Evolutionary conservation across 2,113 vertebrate genomes (phyloP), one percentile per base, ranked within the genome.

Genomic region (Petromus typicus): DNA sequence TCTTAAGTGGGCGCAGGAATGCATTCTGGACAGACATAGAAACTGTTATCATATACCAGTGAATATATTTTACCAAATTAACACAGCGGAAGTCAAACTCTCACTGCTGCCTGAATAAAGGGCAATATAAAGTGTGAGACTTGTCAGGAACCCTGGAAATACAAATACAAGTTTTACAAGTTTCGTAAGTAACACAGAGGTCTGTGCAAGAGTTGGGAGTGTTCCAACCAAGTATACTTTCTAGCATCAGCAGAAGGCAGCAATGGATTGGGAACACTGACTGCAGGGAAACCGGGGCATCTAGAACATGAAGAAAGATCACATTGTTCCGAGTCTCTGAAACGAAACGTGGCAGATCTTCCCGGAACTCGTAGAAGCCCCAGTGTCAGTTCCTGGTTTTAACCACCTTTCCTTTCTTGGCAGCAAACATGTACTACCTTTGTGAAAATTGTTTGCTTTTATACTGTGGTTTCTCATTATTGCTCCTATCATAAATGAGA

Each of bases 401-500:
- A 63, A 56, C 43, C 64, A 79, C 67, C 82, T 86, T 69, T 61
- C 40, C 34, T 75, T 76, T 87, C 37, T 71, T 76, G 23, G 34
- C 37, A 93, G 76, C 45, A 94, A 82, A 45, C 48, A 86, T 7
- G 30, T 61, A 75, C 66, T 73, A 67, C 71, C 67, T 94, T 94
- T 86, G 57, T 71, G 69, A 80, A 85, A 76, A 69, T 34, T 30
- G 6, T 76, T 82, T 56, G 43, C 87, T 95, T 97, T 93, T 64
- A 92, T 78, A 73, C 76, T 89, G 73, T 73, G 48, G 22, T 79
- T 91, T 56, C 73, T 91, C 40, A 0, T 88, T 95, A 75, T 81
- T 94, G 56, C 43, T 89, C 32, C 14, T 95, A 59, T 78, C 89
- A 94, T 80, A 88, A 95, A 84, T n/a, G 69, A 93, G 84, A 85